phyloP scores from a whole-genome alignment of 2,888 invertebrate species.

The Phengaris arion region DNA sequence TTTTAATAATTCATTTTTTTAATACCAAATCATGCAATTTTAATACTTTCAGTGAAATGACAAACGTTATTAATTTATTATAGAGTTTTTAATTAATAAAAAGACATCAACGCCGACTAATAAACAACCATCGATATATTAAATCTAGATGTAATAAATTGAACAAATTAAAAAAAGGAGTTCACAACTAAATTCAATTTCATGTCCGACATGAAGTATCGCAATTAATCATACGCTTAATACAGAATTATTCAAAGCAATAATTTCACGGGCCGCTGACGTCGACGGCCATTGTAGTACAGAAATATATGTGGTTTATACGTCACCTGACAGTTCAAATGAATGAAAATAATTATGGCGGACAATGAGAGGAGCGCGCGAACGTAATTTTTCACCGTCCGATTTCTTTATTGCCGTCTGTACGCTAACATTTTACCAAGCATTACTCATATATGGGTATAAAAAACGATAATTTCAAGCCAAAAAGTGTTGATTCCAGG shows the following conservation, averaged over 20 bases:
- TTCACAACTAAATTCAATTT: slow-evolving; percentile 33
- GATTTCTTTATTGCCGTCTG: slow-evolving; percentile 62
- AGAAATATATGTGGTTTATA: slow-evolving; percentile 50
- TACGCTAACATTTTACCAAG: slow-evolving; percentile 63
- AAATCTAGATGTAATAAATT: slow-evolving; percentile 25
- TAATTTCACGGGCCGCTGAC: slow-evolving; percentile 41
- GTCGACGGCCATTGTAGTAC: slow-evolving; percentile 41
- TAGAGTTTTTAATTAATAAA: slow-evolving; percentile 3
- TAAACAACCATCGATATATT: slow-evolving; percentile 25
- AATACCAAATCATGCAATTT: neutral
- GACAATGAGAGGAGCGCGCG: slow-evolving; percentile 58
- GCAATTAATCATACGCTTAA: slow-evolving; percentile 37
- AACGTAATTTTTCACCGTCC: slow-evolving; percentile 66
- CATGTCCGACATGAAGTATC: slow-evolving; percentile 33
- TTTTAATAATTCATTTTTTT: neutral
- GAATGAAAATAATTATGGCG: slow-evolving; percentile 60
- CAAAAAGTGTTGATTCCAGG: slow-evolving; percentile 1
- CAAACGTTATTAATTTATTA: neutral
- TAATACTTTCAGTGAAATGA: neutral
- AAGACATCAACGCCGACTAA: slow-evolving; percentile 12
- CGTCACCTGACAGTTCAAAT: slow-evolving; percentile 48
- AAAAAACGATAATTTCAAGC: neutral
- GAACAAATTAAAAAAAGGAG: slow-evolving; percentile 18
- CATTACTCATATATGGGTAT: neutral
- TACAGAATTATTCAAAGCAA: slow-evolving; percentile 36